Evolutionary conservation across 37 sponge, comb jelly and placozoan genomes (phyloP).

Genomic region (Cliona cf. orientalis): DNA sequence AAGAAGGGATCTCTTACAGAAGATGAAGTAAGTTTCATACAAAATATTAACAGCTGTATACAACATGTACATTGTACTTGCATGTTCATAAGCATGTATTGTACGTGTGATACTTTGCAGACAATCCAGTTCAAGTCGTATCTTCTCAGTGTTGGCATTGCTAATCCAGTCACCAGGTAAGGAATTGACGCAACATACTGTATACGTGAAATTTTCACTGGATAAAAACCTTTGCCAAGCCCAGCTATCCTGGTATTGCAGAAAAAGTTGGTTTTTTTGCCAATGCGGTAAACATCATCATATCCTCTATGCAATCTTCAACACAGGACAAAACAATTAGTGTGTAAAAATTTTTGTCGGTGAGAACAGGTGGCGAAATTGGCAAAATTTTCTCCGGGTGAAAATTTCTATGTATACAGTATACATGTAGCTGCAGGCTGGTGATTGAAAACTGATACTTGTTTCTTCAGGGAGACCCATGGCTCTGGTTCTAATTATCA

Average conservation of each 20-base stretch:
- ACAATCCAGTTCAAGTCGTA: slow-evolving; percentile 90
- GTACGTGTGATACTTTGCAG: slow-evolving; percentile 18
- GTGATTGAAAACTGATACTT: no score
- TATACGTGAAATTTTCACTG: no score
- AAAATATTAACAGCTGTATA: neutral
- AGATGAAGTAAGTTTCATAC: slow-evolving; percentile 73
- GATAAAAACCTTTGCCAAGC: no score
- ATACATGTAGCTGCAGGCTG: neutral
- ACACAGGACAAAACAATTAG: no score
- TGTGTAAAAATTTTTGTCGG: neutral
- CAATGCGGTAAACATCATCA: no score
- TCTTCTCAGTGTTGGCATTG: slow-evolving; percentile 95
- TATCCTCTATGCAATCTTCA: no score
- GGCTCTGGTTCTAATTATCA: slow-evolving; percentile 90
- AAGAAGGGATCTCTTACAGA: slow-evolving; percentile 89
- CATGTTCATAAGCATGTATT: neutral
- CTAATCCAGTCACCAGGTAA: slow-evolving; percentile 95
- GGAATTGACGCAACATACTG: neutral
- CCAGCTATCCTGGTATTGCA: no score
- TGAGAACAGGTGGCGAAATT: neutral
- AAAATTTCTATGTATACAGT: neutral
- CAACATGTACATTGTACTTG: no score
- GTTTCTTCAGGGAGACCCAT: slow-evolving; percentile 78
- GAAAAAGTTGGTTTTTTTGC: no score
- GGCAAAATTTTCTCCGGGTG: neutral